Conservation (phyloP, 2,113 vertebrate genomes). For the Thalassoma bifasciatum region DNA sequence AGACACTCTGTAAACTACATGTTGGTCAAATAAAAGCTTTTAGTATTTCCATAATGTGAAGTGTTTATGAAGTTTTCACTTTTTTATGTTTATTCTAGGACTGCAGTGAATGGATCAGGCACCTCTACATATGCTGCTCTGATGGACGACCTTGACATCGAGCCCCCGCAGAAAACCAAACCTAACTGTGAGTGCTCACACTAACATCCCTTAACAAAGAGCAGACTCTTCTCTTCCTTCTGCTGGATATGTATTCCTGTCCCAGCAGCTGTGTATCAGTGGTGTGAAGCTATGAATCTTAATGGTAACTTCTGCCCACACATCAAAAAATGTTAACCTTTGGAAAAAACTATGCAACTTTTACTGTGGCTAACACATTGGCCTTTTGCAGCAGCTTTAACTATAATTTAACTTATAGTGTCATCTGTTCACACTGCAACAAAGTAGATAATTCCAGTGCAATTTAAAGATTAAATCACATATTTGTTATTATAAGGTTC, state of each 20-base stretch:
- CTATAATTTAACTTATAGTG: too few relatives aligned
- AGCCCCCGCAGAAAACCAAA: constrained; percentile 89
- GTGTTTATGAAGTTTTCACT: not conserved
- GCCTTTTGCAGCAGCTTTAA: too few relatives aligned
- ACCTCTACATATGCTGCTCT: constrained; percentile 82
- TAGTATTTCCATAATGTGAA: not conserved
- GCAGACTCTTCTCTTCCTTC: not conserved
- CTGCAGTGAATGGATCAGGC: constrained; percentile 87
- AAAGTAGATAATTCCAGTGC: not conserved
- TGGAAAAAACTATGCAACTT: too few relatives aligned
- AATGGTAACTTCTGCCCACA: too few relatives aligned
- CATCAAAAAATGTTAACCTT: too few relatives aligned
- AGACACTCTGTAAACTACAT: not conserved
- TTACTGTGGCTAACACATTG: too few relatives aligned
- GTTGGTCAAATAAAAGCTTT: not conserved
- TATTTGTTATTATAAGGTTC: constrained; percentile 7
- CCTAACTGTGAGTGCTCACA: constrained; percentile 69
- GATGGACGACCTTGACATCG: constrained; percentile 84
- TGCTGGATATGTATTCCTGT: not conserved
- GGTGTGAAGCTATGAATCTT: too few relatives aligned
- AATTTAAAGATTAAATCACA: not conserved
- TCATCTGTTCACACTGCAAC: constrained; percentile 3
- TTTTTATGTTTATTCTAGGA: constrained; percentile 52
- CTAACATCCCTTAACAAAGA: constrained; percentile 1
- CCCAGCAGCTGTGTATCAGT: too few relatives aligned